phyloP scores from a whole-genome alignment of 1,140 invertebrate species.

The Polypedilum pembai region DNA sequence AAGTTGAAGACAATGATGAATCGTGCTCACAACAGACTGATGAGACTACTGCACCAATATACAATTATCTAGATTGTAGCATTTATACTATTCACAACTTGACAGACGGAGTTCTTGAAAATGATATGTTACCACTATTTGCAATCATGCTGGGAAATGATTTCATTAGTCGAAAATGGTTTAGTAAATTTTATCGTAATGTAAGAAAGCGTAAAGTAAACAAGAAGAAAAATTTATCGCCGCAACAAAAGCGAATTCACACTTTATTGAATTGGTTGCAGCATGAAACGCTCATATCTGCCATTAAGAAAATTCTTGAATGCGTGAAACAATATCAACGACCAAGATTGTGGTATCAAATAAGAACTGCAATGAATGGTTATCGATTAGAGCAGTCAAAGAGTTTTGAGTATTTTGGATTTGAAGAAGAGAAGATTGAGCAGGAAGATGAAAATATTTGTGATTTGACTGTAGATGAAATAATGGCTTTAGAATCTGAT shows the following conservation, averaged over 20 bases:
- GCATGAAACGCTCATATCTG: conserved; percentile 58
- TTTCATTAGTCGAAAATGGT: conserved; percentile 62
- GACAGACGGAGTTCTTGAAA: conserved; percentile 52
- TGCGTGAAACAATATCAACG: conserved; percentile 50
- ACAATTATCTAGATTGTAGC: conserved; percentile 53
- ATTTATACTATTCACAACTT: conserved; percentile 65
- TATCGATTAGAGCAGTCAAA: conserved; percentile 51
- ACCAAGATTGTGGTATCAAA: conserved; percentile 47
- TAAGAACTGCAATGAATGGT: conserved; percentile 53
- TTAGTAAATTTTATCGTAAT: conserved; percentile 60
- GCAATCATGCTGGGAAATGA: conserved; percentile 82
- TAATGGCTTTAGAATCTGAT: conserved; percentile 32
- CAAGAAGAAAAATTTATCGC: conserved; percentile 46
- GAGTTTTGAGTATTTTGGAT: conserved; percentile 50
- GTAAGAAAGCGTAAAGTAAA: conserved; percentile 56
- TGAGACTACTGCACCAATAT: conserved; percentile 32
- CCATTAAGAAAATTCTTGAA: conserved; percentile 56
- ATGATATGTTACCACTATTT: conserved; percentile 62
- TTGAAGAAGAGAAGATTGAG: conserved; percentile 34
- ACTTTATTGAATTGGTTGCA: conserved; percentile 65
- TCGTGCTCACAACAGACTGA: background rate
- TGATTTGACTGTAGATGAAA: conserved; percentile 30
- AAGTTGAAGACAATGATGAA: conserved; percentile 29
- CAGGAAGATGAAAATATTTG: conserved; percentile 31
- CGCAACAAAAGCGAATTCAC: conserved; percentile 57